Base-by-base conservation (phyloP, 2,113 vertebrate species). In the Corapipo altera region DNA sequence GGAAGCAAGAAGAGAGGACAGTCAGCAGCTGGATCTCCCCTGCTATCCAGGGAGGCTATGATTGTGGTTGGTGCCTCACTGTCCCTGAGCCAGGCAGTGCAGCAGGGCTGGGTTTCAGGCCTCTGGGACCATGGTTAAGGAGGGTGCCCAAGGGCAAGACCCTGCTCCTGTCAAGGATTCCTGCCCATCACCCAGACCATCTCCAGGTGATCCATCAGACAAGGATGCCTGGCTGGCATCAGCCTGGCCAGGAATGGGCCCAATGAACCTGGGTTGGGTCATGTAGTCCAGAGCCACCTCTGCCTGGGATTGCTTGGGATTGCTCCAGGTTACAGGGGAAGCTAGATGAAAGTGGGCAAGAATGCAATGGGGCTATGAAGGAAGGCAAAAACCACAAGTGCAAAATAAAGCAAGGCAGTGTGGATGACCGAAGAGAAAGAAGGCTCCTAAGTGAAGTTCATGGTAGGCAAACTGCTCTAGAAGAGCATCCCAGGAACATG, bases 21-120 rank as follows among this genome's bases (percentile, higher is more conserved):
- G 26, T 3, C 15, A 58, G 61, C 49, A 81, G 41, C 23, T 13
- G 5, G 14, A 33, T 35, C 22, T 67, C 8, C 19, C n/a, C 61
- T 6, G 30, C 48, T 30, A 59, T 1, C 54, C 33, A n/a, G 49
- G 0, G 0, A 48, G 57, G 23, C 17, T 23, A 6, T 5, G 20
- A 26, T 15, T 49, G 24, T 64, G 59, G 6, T 32, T 67, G 59
- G 6, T 39, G 26, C 44, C 55, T 54, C 6, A 0, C 2, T 30
- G 35, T 5, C 65, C 69, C 12, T 5, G 16, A 48, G 49, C 44
- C 62, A 55, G 90, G 23, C 35, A 78, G 22, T 7, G 11, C 49
- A 15, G 4, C 0, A 0, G 18, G 54, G 35, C 27, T 77, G 51
- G 13, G 43, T 2, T 46, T 44, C 54, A 76, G 46, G 13, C 7